phyloP scores from a whole-genome alignment of 2,113 vertebrate genomes.

The Tursiops truncatus region DNA sequence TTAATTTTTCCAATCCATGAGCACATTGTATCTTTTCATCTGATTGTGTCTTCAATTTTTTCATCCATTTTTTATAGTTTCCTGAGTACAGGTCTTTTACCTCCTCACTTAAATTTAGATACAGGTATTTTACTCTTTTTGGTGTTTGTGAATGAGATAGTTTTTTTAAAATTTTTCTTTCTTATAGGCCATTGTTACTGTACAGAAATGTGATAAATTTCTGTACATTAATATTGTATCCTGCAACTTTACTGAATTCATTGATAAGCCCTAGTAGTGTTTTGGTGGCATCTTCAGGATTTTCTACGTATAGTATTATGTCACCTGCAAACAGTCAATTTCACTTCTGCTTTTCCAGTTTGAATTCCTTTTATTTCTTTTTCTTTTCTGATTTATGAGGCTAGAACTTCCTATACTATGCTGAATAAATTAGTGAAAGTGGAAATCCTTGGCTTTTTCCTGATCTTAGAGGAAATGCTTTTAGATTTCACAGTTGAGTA shows the following conservation, averaged over 20 bases:
- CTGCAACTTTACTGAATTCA: background rate
- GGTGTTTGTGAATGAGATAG: background rate
- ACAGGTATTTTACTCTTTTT: background rate
- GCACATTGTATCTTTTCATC: background rate
- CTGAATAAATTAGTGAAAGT: background rate
- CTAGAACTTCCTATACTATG: background rate
- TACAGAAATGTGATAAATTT: background rate
- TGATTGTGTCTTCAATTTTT: background rate
- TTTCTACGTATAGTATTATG: background rate
- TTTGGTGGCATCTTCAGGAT: background rate
- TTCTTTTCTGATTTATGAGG: background rate
- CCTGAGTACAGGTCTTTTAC: background rate
- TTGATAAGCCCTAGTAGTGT: background rate
- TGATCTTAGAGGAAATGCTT: background rate
- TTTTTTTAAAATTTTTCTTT: background rate
- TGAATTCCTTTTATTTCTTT: background rate
- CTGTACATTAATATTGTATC: background rate
- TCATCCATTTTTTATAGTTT: background rate
- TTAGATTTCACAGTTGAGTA: background rate
- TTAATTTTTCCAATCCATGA: background rate
- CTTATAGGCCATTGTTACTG: background rate
- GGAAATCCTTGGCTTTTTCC: background rate
- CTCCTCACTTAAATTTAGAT: background rate
- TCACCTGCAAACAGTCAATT: background rate
- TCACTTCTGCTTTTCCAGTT: background rate